A percentile compares a stretch with the other conserved stretches of the same genome.
Conservation (phyloP, 2,888 invertebrate genomes). For the Athripsodes cinereus region DNA sequence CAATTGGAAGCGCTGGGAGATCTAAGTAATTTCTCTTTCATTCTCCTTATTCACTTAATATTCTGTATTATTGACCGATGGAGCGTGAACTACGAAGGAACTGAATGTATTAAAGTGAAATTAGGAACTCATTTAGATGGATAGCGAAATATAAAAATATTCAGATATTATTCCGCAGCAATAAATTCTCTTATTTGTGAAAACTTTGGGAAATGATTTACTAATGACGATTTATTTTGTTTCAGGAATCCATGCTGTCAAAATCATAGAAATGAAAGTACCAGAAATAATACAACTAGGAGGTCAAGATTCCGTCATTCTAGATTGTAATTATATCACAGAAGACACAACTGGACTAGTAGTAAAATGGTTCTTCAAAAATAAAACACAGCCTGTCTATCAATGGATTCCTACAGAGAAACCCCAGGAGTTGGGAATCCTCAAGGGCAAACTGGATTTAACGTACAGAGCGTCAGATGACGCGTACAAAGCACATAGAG, state of each 20-base stretch:
- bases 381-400: slow-evolving; percentile 62
- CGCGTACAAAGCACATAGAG: slow-evolving; percentile 62
- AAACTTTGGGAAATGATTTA: background rate
- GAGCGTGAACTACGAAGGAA: background rate
- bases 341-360: slow-evolving; percentile 62
- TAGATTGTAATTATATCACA: slow-evolving; percentile 68
- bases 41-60: background rate
- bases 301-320: slow-evolving; percentile 50
- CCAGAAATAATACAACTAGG: slow-evolving; percentile 56
- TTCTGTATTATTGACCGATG: background rate
- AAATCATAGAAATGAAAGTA: slow-evolving; percentile 54
- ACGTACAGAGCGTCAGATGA: slow-evolving; percentile 60
- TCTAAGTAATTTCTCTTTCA: background rate
- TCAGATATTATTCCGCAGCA: no score
- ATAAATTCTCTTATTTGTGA: no score
- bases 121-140: no score
- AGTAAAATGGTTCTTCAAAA: slow-evolving; percentile 70
- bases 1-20: background rate
- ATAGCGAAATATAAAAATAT: no score
- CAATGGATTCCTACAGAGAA: slow-evolving; percentile 71
- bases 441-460: slow-evolving; percentile 54
- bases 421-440: slow-evolving; percentile 57
- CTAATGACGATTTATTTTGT: slow-evolving; percentile 7
- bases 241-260: slow-evolving; percentile 53
- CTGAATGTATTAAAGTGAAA: background rate